Base-by-base conservation (phyloP, 2,797 vertebrate genomes). In the Cyprinella venusta region DNA sequence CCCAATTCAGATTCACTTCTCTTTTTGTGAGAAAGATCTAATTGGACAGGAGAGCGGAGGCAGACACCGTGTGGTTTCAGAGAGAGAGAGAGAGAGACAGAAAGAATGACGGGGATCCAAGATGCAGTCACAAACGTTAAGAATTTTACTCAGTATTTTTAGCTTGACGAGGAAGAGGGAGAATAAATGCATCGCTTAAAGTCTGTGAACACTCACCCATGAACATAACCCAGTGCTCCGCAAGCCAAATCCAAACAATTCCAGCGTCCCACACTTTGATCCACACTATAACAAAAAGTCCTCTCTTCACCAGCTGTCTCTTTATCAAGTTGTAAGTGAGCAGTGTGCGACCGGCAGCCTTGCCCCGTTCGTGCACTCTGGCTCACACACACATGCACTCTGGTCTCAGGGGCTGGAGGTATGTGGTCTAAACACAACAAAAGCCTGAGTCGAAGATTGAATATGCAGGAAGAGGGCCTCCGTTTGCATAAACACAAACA, bases 401-500 rank as follows among this genome's bases (percentile, higher is more conserved):
- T 89, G 92, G 92, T 94, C 94, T 95, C 95, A 94, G 95, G 93
- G 94, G 95, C 95, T 95, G 94, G 93, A 98, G 95, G 96, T 96
- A 97, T 97, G 96, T 96, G 96, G 96, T 96, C 96, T 96, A 97
- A 97, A 96, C 96, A 97, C 96, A 97, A 98, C 96, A 97, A 97
- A 97, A 97, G 96, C 95, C 93, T 93, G 95, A 95, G 96, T 95
- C 93, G 93, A 91, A 96, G 95, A 97, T 97, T 97, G 97, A 97
- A 96, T 96, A 97, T 97, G 96, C 96, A 97, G 97, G 96, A 97
- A 97, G 96, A 96, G 96, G 96, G 82, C 84, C 94, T 95, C 85
- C 95, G 94, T 97, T 96, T 97, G 96, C 96, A 98, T 97, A 97
- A 98, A 98, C 96, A 98, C 96, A 97, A 98, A 98, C 96, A 97